A percentile compares a stretch with the other conserved stretches of the same genome.
These are phyloP conservation scores for Dipodomys spectabilis DNA, from an alignment of 2,113 vertebrate species.

Conservation along the genomic window DNA sequence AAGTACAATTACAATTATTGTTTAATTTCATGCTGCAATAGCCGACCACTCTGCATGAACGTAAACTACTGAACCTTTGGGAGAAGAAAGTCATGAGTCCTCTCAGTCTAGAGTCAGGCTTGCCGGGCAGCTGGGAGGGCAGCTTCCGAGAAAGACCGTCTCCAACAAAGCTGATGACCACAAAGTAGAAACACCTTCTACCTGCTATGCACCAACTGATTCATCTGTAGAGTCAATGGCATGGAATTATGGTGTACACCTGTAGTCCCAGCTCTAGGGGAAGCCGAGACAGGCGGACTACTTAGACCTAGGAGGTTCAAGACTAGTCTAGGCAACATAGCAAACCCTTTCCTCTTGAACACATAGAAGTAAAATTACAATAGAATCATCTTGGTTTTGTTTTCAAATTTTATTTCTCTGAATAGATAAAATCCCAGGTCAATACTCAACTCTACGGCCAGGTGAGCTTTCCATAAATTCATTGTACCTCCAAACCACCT, in stretches of 20 bases:
- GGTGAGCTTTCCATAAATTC: background rate
- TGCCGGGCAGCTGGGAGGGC: background rate
- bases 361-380: background rate
- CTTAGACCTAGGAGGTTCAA: background rate
- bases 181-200: background rate
- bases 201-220: background rate
- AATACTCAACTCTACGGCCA: background rate
- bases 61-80: conserved; percentile 67
- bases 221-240: background rate
- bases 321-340: background rate
- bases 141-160: background rate
- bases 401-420: conserved; percentile 51
- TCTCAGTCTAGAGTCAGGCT: conserved; percentile 31
- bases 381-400: background rate
- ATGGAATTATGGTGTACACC: background rate
- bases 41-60: conserved; percentile 68
- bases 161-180: background rate
- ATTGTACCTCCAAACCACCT: background rate
- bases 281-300: background rate
- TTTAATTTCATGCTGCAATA: conserved; percentile 83
- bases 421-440: conserved; percentile 50
- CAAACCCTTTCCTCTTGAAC: background rate
- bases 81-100: conserved; percentile 52
- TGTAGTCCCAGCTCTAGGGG: too few relatives aligned
- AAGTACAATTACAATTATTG: conserved; percentile 81